Percentiles rank a stretch among this genome's conserved stretches.
Conservation (phyloP, 2,113 vertebrate genomes). For the Sapayoa aenigma region DNA sequence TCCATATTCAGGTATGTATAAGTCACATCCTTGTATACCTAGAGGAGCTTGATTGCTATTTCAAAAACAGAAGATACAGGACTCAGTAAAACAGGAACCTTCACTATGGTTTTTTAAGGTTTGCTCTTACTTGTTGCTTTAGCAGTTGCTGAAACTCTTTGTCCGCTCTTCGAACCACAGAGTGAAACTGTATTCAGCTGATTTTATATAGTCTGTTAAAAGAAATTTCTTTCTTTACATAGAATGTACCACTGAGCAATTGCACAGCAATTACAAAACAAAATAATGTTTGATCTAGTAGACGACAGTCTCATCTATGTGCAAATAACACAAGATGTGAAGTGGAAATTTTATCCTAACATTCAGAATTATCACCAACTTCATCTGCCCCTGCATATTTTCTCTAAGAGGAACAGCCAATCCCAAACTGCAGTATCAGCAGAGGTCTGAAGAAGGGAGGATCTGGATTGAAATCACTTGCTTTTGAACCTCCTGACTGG, state of each 20-base stretch:
- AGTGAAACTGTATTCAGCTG: neutral
- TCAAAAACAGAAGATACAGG: neutral
- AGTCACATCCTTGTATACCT: neutral
- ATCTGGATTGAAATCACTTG: neutral
- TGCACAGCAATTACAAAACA: neutral
- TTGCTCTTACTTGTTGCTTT: neutral
- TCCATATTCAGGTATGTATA: neutral
- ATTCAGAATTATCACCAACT: neutral
- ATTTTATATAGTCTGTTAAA: neutral
- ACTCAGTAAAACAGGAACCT: neutral
- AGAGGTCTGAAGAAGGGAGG: neutral
- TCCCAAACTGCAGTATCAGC: neutral
- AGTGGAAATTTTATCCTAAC: neutral
- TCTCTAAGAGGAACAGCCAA: neutral
- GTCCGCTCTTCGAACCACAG: neutral
- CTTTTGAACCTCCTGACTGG: neutral
- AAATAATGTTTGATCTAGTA: neutral
- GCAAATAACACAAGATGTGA: neutral
- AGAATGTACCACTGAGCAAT: neutral
- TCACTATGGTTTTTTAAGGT: neutral
- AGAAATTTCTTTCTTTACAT: neutral
- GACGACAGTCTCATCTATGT: neutral
- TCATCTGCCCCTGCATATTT: accelerated
- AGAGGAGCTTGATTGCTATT: neutral
- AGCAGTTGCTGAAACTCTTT: neutral